Conservation (phyloP, 2,113 vertebrate genomes). For the Sorex araneus region DNA sequence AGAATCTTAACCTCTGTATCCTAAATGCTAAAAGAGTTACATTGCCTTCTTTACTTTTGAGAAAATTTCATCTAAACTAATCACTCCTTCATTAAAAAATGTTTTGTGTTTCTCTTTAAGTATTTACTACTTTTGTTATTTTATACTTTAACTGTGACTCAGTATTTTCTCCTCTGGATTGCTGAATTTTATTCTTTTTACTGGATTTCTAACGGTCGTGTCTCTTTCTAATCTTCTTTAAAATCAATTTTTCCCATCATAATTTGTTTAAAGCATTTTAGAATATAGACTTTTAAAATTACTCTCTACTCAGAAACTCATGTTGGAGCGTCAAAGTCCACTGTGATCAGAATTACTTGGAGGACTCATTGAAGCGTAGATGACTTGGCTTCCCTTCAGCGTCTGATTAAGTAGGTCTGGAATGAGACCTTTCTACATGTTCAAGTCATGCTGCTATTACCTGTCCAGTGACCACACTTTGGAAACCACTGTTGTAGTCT, state of each 20-base stretch:
- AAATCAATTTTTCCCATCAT: background rate
- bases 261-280: constrained; percentile 14
- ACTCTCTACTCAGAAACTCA: background rate
- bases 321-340: no score
- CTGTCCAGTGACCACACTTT: background rate
- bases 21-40: background rate
- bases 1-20: background rate
- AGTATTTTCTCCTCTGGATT: background rate
- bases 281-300: background rate
- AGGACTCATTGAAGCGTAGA: background rate
- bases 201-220: background rate
- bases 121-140: background rate
- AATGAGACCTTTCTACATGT: background rate
- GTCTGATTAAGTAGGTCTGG: constrained; percentile 18
- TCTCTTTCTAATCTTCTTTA: background rate
- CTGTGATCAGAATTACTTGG: background rate
- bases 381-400: background rate
- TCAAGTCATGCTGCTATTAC: background rate
- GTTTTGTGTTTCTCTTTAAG: constrained; percentile 7
- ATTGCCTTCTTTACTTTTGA: constrained; percentile 19
- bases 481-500: background rate
- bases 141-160: background rate
- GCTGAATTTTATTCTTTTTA: background rate
- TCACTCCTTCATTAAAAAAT: background rate
- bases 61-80: background rate